Evolutionary conservation across 2,797 vertebrate genomes (phyloP).

Genomic region (Chloroceryle amazona): DNA sequence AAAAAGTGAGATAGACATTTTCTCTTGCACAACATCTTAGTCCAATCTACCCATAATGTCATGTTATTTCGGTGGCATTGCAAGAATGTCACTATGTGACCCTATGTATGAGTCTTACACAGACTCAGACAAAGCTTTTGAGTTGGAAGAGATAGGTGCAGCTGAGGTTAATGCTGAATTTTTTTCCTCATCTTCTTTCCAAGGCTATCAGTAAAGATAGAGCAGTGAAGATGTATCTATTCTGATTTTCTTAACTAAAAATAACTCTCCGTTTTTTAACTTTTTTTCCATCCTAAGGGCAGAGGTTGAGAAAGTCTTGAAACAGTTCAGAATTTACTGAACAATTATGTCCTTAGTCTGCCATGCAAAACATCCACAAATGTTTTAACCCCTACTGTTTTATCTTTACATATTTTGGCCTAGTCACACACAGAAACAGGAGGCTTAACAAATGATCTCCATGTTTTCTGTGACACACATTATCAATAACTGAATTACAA

Average conservation of each 20-base stretch:
- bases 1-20: neutral
- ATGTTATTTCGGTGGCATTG: neutral
- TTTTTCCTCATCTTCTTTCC: neutral
- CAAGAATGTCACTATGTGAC: neutral
- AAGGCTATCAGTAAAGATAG: neutral
- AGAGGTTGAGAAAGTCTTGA: neutral
- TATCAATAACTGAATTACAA: neutral
- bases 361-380: neutral
- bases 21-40: neutral
- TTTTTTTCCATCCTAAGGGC: neutral
- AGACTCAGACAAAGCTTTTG: neutral
- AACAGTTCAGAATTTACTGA: neutral
- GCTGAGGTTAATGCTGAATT: neutral
- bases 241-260: slow-evolving; percentile 11
- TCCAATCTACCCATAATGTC: neutral
- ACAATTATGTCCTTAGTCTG: slow-evolving; percentile 19
- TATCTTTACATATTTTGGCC: neutral
- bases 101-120: neutral
- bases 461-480: neutral
- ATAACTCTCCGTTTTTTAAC: neutral
- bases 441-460: neutral
- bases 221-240: neutral
- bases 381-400: neutral
- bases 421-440: neutral
- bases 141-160: neutral